A percentile compares a stretch with the other conserved stretches of the same genome.
Conservation (phyloP, 2,797 vertebrate genomes). For the Gymnodraco acuticeps region DNA sequence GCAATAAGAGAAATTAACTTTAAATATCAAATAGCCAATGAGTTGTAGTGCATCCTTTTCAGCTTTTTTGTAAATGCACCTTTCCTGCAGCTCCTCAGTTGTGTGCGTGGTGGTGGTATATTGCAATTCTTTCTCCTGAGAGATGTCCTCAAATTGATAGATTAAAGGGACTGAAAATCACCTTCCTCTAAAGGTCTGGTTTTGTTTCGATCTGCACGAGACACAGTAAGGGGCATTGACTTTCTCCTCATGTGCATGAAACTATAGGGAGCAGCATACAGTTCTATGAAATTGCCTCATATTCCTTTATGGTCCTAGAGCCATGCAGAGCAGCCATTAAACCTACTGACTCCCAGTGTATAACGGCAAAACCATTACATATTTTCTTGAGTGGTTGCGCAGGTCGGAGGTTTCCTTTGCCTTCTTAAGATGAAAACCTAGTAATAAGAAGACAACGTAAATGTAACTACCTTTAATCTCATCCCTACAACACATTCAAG, state of each 20-base stretch:
- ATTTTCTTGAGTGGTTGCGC: conserved; percentile 11
- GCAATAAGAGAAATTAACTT: conserved; percentile 28
- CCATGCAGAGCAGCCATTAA: conserved; percentile 24
- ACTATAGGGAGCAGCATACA: not conserved
- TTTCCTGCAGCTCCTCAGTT: conserved; percentile 14
- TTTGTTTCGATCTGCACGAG: conserved; percentile 17
- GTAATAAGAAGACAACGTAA: conserved; percentile 5
- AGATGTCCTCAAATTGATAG: conserved; percentile 19
- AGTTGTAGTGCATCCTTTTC: conserved; percentile 12
- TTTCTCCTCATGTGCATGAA: conserved; percentile 17
- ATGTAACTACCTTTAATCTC: not conserved
- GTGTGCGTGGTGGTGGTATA: conserved; percentile 5
- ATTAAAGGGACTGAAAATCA: conserved; percentile 40
- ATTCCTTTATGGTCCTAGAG: conserved; percentile 22
- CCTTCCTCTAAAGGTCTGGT: not conserved
- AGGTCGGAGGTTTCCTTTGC: not conserved
- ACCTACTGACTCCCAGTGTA: conserved; percentile 15
- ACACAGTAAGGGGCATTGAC: not conserved
- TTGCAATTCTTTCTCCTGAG: conserved; percentile 17
- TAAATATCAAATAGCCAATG: conserved; percentile 46
- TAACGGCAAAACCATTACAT: conserved; percentile 19
- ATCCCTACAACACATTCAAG: no score
- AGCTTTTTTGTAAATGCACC: conserved; percentile 29
- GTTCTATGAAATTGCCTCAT: conserved; percentile 21
- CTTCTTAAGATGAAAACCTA: conserved; percentile 7